Evolutionary conservation across 2,888 invertebrate species (phyloP), one percentile per base, ranked within the genome.

Genomic region (Agriopis leucophaearia): DNA sequence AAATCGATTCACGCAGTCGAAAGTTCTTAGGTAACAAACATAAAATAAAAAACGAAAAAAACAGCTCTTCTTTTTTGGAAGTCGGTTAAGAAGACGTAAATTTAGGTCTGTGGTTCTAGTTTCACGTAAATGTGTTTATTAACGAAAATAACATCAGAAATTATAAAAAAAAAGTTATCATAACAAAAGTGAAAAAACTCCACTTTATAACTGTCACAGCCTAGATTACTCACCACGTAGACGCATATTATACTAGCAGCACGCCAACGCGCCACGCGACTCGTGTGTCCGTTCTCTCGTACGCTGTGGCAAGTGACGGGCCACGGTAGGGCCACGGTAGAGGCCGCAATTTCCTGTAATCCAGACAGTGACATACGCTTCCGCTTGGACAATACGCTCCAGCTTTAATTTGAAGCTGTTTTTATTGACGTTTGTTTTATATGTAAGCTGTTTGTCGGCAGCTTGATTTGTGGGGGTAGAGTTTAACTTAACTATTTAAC

Each of bases 281-380:
- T 36, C 44, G 36, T 63, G 35, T 54, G 18, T 60, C 40, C 44
- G 47, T 51, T 61, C 56, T 56, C 55, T 35, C 44, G 58, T 69
- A 69, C 47, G 68, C 64, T 69, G 27, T 64, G 64, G 44, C 63
- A 64, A 62, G 59, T 68, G 64, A 64, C 60, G 42, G 50, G 5
- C 27, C 27, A 5, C 42, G 62, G 47, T 36, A 18, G 64, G 16
- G 10, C 47, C 45, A 45, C 42, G 62, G 47, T 36, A 18, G 71
- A 77, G 73, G 78, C 83, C 82, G 86, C 87, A 87, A 88, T 88
- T 88, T 88, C 88, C 88, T 84, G 85, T 77, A 78, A 81, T 74
- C 74, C 79, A 81, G 75, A 74, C 77, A 67, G 71, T 79, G 72
- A 76, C 67, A 36, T 44, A 47, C 75, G 74, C 74, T 77, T 78